Percentiles rank a stretch among this genome's conserved stretches.
These are phyloP conservation scores for Aulostomus chinensis DNA, from an alignment of 2,797 vertebrate species.

Conservation along the genomic window DNA sequence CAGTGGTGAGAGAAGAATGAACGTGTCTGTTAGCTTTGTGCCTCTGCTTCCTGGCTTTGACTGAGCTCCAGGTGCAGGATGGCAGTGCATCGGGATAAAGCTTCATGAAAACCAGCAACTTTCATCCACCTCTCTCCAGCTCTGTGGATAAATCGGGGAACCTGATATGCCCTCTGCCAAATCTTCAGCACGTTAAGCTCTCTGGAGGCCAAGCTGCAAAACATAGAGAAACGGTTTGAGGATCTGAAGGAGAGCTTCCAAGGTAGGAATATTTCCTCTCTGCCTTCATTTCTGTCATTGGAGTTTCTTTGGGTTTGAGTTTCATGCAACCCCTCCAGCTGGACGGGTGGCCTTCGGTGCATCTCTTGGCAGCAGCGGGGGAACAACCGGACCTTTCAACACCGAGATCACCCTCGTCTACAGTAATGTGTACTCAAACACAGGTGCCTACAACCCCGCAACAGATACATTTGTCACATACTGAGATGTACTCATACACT, in stretches of 20 bases:
- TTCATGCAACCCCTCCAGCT: conserved; percentile 2
- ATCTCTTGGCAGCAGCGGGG: background rate
- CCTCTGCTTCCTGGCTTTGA: conserved; percentile 4
- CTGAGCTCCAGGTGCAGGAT: conserved; percentile 4
- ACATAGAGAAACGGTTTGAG: conserved; percentile 24
- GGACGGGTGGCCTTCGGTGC: conserved; percentile 38
- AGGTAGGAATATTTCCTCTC: conserved; percentile 14
- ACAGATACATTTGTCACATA: conserved; percentile 19
- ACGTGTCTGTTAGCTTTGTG: background rate
- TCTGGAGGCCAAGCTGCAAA: conserved; percentile 15
- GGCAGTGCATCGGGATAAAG: background rate
- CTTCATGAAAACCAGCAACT: background rate
- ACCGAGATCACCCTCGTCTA: conserved; percentile 22
- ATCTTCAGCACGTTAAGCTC: background rate
- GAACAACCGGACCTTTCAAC: conserved; percentile 12
- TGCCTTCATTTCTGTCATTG: background rate
- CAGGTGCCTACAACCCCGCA: conserved; percentile 27
- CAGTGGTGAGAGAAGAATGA: conserved; percentile 9
- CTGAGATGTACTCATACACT: background rate
- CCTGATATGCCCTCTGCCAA: fast-evolving
- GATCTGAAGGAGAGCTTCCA: background rate
- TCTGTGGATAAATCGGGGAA: background rate
- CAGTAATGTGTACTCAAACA: conserved; percentile 31
- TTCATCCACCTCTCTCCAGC: fast-evolving
- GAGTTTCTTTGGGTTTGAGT: background rate